Conservation (phyloP, 2,888 invertebrate genomes). For the Noctua fimbriata region DNA sequence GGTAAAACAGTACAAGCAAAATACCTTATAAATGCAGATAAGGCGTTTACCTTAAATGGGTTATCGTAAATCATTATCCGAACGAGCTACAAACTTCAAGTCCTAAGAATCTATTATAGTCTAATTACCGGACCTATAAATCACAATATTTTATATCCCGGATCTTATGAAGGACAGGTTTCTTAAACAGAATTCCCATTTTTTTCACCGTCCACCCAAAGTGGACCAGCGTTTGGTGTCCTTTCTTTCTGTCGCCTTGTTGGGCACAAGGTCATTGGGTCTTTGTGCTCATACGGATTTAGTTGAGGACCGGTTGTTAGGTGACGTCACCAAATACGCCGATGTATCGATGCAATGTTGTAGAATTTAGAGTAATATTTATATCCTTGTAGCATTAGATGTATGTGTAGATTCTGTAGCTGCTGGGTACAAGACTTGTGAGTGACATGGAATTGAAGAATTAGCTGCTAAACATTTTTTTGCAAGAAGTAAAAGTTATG, state of each 20-base stretch:
- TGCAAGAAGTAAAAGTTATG: background rate
- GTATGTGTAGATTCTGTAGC: slow-evolving; percentile 3
- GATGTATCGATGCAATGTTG: slow-evolving; percentile 39
- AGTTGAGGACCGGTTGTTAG: slow-evolving; percentile 43
- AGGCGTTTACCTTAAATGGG: background rate
- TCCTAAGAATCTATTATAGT: background rate
- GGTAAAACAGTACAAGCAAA: background rate
- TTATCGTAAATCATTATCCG: background rate
- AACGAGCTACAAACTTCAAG: background rate
- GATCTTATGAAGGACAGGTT: slow-evolving; percentile 21
- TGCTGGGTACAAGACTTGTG: background rate
- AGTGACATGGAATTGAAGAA: background rate
- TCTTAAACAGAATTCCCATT: slow-evolving; percentile 44
- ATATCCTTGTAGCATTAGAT: slow-evolving; percentile 35
- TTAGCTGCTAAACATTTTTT: background rate
- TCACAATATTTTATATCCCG: slow-evolving; percentile 7
- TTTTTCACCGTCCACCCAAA: slow-evolving; percentile 28
- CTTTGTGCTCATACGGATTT: slow-evolving; percentile 62
- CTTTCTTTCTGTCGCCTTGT: slow-evolving; percentile 57
- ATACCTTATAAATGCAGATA: background rate
- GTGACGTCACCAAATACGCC: slow-evolving; percentile 55
- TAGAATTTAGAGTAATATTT: slow-evolving; percentile 39
- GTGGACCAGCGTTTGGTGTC: slow-evolving; percentile 27
- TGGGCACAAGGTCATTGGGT: slow-evolving; percentile 54
- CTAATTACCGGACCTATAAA: slow-evolving; percentile 15